Conservation (phyloP, 2,797 vertebrate genomes). For the Phrynocephalus vlangalii region DNA sequence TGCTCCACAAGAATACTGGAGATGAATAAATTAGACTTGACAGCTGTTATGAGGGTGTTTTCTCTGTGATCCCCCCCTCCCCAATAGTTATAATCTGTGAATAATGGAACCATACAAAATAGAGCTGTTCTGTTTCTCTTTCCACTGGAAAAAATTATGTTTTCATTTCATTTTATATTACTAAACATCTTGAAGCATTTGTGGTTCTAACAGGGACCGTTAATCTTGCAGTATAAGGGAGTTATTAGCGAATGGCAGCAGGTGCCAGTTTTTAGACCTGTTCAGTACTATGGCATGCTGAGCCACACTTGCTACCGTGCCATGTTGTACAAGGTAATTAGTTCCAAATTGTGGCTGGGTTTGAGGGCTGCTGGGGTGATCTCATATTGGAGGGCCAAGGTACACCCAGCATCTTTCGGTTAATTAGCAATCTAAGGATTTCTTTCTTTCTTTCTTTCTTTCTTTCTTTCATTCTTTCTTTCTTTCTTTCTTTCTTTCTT, state of each 20-base stretch:
- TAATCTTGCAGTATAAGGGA: not conserved
- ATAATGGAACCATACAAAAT: conserved; percentile 30
- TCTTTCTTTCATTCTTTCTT: too few relatives aligned
- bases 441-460: too few relatives aligned
- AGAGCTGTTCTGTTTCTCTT: conserved; percentile 22
- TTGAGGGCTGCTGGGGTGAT: not conserved
- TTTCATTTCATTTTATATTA: conserved; percentile 17
- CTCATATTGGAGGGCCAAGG: too few relatives aligned
- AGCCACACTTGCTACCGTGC: not conserved
- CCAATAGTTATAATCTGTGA: conserved; percentile 45
- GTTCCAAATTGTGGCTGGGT: not conserved
- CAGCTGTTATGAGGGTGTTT: conserved; percentile 55
- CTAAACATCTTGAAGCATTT: not conserved
- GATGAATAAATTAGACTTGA: conserved; percentile 60
- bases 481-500: too few relatives aligned
- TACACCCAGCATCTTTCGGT: not conserved
- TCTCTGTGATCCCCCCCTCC: conserved; percentile 49
- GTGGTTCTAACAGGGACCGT: conserved; percentile 1
- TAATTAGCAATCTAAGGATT: not conserved
- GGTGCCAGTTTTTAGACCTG: not conserved
- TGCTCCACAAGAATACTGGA: conserved; percentile 59
- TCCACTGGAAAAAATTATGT: not conserved
- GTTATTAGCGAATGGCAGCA: not conserved
- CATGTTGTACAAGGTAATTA: not conserved
- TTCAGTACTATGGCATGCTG: not conserved